phyloP scores from a whole-genome alignment of 2,113 vertebrate genomes.

The Heterotis niloticus region DNA sequence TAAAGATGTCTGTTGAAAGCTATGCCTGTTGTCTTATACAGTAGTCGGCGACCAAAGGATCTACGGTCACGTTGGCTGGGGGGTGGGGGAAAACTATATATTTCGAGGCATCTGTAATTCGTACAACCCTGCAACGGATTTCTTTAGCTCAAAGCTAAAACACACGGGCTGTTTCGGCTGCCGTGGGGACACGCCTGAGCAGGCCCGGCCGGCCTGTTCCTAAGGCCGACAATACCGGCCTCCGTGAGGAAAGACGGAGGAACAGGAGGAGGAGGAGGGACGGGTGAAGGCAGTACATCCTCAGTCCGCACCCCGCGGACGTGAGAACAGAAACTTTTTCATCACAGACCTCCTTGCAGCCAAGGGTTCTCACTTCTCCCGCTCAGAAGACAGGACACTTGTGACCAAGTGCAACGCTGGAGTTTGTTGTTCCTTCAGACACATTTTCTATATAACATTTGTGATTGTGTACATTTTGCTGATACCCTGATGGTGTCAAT shows the following conservation, averaged over 20 bases:
- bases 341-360: slow-evolving; percentile 50
- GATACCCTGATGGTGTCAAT: slow-evolving; percentile 64
- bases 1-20: slow-evolving; percentile 58
- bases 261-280: slow-evolving; percentile 22
- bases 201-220: slow-evolving; percentile 32
- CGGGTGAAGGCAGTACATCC: slow-evolving; percentile 36
- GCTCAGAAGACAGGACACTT: slow-evolving; percentile 46
- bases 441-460: slow-evolving; percentile 69
- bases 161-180: slow-evolving; percentile 38
- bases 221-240: slow-evolving; percentile 20
- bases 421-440: slow-evolving; percentile 49
- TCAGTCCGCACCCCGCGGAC: slow-evolving; percentile 34
- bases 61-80: slow-evolving; percentile 20
- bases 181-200: slow-evolving; percentile 26
- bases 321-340: slow-evolving; percentile 27
- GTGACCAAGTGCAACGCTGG: slow-evolving; percentile 43
- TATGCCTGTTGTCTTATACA: slow-evolving; percentile 66
- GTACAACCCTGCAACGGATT: slow-evolving; percentile 48
- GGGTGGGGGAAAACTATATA: slow-evolving; percentile 30
- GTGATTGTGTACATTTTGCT: slow-evolving; percentile 67
- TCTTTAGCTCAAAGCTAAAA: slow-evolving; percentile 46
- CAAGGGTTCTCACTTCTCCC: slow-evolving; percentile 48
- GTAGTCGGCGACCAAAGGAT: slow-evolving; percentile 59
- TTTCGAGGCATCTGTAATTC: slow-evolving; percentile 54
- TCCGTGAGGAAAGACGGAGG: background rate